These are phyloP conservation scores for Leptopilina myrica DNA, from an alignment of 2,888 invertebrate species.

Conservation along the genomic window DNA sequence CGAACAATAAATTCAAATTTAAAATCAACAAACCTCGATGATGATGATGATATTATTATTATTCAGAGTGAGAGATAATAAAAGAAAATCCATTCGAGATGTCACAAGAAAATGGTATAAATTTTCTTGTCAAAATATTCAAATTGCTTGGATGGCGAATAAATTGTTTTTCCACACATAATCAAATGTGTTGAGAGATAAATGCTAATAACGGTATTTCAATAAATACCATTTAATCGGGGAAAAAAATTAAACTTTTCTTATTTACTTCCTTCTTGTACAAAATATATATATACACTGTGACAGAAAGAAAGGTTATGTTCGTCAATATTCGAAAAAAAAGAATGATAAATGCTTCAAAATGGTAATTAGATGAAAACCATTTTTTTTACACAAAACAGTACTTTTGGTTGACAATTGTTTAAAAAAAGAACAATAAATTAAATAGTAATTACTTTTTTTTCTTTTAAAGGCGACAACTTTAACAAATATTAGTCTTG, in stretches of 20 bases:
- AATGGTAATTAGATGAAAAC: neutral
- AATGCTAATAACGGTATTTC: neutral
- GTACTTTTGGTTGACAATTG: neutral
- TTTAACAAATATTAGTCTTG: neutral
- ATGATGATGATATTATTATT: too few species aligned
- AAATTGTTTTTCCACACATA: neutral
- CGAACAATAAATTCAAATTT: neutral
- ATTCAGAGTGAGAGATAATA: too few species aligned
- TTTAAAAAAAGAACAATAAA: neutral
- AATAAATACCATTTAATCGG: neutral
- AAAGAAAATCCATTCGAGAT: neutral
- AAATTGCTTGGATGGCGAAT: neutral
- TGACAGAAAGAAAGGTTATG: constrained; percentile 15
- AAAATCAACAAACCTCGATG: too few species aligned
- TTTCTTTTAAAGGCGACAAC: neutral
- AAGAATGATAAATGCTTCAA: constrained; percentile 1
- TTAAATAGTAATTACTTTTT: neutral
- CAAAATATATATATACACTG: neutral
- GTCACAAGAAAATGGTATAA: neutral
- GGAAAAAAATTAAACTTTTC: neutral
- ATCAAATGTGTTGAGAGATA: neutral
- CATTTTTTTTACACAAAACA: neutral
- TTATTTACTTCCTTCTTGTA: neutral
- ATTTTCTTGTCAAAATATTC: neutral
- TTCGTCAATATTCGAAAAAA: neutral